A percentile compares a stretch with the other conserved stretches of the same genome.
phyloP scores from a whole-genome alignment of 1,140 invertebrate species.

The Hestina assimilis region DNA sequence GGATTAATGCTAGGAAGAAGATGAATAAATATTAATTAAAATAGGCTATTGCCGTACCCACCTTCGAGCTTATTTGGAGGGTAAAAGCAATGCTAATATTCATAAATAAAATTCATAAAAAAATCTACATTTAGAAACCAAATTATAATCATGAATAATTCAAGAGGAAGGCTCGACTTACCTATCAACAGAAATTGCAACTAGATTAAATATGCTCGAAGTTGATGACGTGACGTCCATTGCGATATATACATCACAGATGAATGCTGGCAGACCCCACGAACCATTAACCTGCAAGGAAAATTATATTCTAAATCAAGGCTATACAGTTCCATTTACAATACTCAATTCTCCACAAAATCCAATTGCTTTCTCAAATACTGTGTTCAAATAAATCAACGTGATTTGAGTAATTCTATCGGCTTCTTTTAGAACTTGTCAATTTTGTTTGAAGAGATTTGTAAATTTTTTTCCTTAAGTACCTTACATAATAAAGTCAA shows the following conservation, averaged over 20 bases:
- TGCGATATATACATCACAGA: constrained; percentile 99
- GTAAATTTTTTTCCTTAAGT: neutral
- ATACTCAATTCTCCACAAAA: neutral
- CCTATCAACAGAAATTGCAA: constrained; percentile 99
- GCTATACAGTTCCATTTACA: neutral
- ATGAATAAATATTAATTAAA: too few species aligned
- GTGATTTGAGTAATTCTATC: constrained; percentile 17
- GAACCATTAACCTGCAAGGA: constrained; percentile 88
- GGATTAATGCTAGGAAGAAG: too few species aligned
- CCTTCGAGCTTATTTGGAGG: too few species aligned
- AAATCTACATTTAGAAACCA: too few species aligned
- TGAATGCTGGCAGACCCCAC: constrained; percentile 93
- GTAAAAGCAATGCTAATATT: too few species aligned
- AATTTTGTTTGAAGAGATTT: constrained; percentile 11
- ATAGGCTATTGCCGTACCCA: too few species aligned
- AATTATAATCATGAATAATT: neutral
- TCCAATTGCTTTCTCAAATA: constrained; percentile 12
- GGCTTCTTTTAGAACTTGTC: constrained; percentile 7
- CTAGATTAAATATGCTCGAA: constrained; percentile 98
- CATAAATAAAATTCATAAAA: too few species aligned
- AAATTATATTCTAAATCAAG: constrained; percentile 6
- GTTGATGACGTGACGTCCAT: constrained; percentile 99
- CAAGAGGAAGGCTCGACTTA: constrained; percentile 79
- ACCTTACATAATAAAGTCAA: constrained; percentile 1
- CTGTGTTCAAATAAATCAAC: constrained; percentile 22